These are phyloP conservation scores for Chaetogeoica ovagalla DNA, from an alignment of 2,888 invertebrate genomes.

Conservation along the genomic window DNA sequence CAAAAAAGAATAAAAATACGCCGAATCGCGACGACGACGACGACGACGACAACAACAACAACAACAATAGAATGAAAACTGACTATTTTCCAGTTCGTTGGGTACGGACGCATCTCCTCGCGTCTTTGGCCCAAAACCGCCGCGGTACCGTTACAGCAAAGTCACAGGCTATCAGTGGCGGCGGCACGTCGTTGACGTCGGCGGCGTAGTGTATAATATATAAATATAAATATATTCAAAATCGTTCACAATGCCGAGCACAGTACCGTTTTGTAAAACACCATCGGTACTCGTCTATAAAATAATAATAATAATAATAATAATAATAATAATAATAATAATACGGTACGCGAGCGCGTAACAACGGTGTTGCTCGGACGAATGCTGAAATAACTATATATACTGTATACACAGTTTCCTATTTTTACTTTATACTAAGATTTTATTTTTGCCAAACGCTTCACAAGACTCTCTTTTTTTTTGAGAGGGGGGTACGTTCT, in stretches of 20 bases:
- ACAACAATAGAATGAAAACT: conserved; percentile 32
- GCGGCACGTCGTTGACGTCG: conserved; percentile 19
- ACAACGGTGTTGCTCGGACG: background rate
- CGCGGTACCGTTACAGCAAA: conserved; percentile 49
- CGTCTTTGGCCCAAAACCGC: background rate
- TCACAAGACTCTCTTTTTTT: too few relatives aligned
- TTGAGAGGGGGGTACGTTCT: too few relatives aligned
- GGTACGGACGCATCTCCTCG: conserved; percentile 13
- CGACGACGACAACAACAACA: background rate
- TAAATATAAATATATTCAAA: background rate
- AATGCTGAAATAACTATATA: too few relatives aligned
- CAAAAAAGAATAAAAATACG: too few relatives aligned
- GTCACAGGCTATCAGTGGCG: too few relatives aligned
- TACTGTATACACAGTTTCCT: too few relatives aligned
- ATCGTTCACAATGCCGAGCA: background rate
- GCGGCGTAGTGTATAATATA: too few relatives aligned
- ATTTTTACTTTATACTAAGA: too few relatives aligned
- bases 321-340: background rate
- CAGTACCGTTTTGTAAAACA: conserved; percentile 31
- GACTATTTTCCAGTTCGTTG: conserved; percentile 51
- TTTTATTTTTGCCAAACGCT: too few relatives aligned
- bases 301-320: conserved; percentile 11
- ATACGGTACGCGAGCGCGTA: too few relatives aligned
- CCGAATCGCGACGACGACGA: background rate
- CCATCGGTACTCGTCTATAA: background rate